Evolutionary conservation across 2,113 vertebrate species (phyloP).

Genomic region (Merops nubicus): DNA sequence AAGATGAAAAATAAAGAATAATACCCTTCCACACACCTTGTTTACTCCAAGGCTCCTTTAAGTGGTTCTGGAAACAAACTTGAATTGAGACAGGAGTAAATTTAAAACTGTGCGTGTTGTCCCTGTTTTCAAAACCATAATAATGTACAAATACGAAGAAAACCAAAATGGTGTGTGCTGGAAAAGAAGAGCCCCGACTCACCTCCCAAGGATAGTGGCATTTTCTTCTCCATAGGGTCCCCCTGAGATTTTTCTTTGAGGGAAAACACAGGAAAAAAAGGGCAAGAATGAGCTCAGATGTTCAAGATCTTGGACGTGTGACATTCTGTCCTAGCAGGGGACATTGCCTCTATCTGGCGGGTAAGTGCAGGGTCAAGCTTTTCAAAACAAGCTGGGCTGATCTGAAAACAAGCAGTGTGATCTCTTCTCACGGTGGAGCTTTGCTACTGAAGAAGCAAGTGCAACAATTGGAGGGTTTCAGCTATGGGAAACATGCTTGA

Average conservation of each 20-base stretch:
- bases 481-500: background rate
- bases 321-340: slow-evolving; percentile 13
- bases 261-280: background rate
- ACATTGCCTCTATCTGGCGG: background rate
- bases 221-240: background rate
- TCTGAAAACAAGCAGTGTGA: background rate
- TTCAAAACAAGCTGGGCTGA: slow-evolving; percentile 24
- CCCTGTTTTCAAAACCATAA: background rate
- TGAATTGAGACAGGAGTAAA: background rate
- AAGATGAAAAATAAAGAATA: slow-evolving; percentile 17
- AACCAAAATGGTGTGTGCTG: background rate
- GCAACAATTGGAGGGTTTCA: fast-evolving
- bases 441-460: background rate
- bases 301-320: background rate
- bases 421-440: background rate
- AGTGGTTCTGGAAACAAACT: background rate
- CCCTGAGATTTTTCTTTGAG: background rate
- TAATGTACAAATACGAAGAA: background rate
- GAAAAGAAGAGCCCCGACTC: background rate
- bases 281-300: background rate
- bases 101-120: background rate
- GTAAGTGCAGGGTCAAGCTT: slow-evolving; percentile 10
- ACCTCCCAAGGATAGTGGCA: fast-evolving
- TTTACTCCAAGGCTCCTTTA: background rate
- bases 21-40: background rate